Base-by-base conservation (phyloP, 2,797 vertebrate species). In the Huso huso region DNA sequence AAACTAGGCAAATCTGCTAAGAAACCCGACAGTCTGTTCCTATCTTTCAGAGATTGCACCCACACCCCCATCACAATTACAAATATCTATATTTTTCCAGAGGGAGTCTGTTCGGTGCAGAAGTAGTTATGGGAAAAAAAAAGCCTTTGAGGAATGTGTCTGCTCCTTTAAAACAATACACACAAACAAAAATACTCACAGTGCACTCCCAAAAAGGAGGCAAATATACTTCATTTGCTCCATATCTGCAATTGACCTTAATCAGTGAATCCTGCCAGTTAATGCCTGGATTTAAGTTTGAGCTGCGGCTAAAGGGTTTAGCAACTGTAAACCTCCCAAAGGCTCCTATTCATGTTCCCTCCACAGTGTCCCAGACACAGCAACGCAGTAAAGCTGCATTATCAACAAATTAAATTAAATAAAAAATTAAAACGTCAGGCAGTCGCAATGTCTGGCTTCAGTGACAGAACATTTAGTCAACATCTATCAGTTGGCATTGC, bases 341-440 rank as follows among this genome's bases (percentile, higher is more conserved):
- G 70, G 53, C 77, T 75, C 61, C 69, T 72, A 77, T 72, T 74
- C 73, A 72, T 78, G 76, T 78, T 62, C 11, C 11, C 18, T 62
- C 61, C 74, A 68, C 77, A 55, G 62, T 75, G 70, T 71, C 68
- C 78, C 74, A 82, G 79, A 78, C 70, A 82, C 69, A 65, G 59
- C 72, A 65, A 9, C 79, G 68, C 51, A 77, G 77, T 71, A 76
- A 70, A 77, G 71, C 67, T 48, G 60, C 70, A 73, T 80, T 87
- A 85, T 84, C 80, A 84, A 86, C 82, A 86, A 85, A 84, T 84
- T 85, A 87, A 88, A 87, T 86, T 85, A 87, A 88, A 87, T 86
- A 69, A 87, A 83, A 85, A 86, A 83, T 86, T 84, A 84, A 84
- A 87, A 83, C 79, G 79, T 80, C 74, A 66, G 75, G 83, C 83